Conservation (phyloP, 2,888 invertebrate species). For the Oxystoma pomonae region DNA sequence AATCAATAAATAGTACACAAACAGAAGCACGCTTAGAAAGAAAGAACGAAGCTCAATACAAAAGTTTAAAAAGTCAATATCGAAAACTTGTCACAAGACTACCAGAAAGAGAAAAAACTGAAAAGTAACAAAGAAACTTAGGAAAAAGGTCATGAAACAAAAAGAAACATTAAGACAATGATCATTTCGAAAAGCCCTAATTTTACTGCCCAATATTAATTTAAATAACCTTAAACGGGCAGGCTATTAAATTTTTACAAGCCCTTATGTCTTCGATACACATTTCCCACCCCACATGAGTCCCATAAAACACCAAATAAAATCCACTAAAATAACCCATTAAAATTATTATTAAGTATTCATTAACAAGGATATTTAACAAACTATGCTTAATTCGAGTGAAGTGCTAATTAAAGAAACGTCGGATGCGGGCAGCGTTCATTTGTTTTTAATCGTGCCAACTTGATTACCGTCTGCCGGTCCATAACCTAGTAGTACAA, state of each 20-base stretch:
- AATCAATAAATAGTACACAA: too few relatives aligned
- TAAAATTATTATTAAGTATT: constrained; percentile 35
- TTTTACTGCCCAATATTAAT: background rate
- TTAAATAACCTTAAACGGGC: constrained; percentile 17
- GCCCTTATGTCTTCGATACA: constrained; percentile 18
- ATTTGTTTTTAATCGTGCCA: constrained; percentile 40
- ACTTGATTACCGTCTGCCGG: constrained; percentile 28
- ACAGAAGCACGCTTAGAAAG: too few relatives aligned
- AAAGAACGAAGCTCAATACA: too few relatives aligned
- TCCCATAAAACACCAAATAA: constrained; percentile 16
- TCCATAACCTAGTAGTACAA: background rate
- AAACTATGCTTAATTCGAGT: constrained; percentile 35
- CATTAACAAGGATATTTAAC: constrained; percentile 34
- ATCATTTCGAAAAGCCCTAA: background rate
- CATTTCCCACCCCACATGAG: constrained; percentile 10
- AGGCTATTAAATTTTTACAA: constrained; percentile 24
- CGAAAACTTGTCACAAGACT: too few relatives aligned
- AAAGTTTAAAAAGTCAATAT: too few relatives aligned
- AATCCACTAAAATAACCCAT: constrained; percentile 15
- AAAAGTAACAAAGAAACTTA: too few relatives aligned
- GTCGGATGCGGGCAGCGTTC: constrained; percentile 40
- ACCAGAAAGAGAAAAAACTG: too few relatives aligned
- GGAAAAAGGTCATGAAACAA: too few relatives aligned
- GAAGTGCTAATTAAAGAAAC: constrained; percentile 38
- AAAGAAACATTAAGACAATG: too few relatives aligned